Base-by-base conservation (phyloP, 2,797 vertebrate genomes). In the Australoheros facetus region DNA sequence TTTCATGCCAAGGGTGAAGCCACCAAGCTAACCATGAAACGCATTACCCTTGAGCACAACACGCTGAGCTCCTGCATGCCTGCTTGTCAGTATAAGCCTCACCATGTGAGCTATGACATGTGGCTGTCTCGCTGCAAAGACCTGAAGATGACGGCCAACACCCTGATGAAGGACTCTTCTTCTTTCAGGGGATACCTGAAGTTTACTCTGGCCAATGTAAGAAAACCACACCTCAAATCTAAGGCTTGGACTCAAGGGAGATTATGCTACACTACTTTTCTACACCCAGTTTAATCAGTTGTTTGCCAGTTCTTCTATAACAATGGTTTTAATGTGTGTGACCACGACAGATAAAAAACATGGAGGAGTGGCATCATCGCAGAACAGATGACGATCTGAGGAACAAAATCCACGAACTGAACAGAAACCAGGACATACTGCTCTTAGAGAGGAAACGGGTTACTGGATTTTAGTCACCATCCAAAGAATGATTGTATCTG, bases 1-100 rank as follows among this genome's bases (percentile, higher is more conserved):
- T 76, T 73, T 64, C 57, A 48, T 3, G 57, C 87, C 76, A 90
- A 88, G 16, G 13, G 21, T 17, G 77, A 88, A 55, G 79, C 83
- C 77, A 37, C 84, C 23, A 82, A 75, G 32, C 77, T 85, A 70
- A 77, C 72, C 62, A 42, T 34, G 53, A 84, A 74, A 77, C 82
- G 87, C 51, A 78, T 90, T 11, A 72, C 16, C 21, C 23, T 37
- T 16, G 8, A 66, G 10, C 3, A 55, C 10, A 56, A 7, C 19
- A 30, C 2, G 3, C 4, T 3, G 0, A 56, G 42, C 34, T 71
- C 48, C 54, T 2, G 2, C 16, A 72, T 23, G 11, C 37, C 79
- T 37, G 32, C 57, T 1, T 2, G 5, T 59, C 76, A 80, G 4
- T 19, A 58, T 72, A 76, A 73, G n/a, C 72, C 74, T 48, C 53